Evolutionary conservation across 1,140 invertebrate species (phyloP).

Genomic region (Ditylenchus dipsaci): DNA sequence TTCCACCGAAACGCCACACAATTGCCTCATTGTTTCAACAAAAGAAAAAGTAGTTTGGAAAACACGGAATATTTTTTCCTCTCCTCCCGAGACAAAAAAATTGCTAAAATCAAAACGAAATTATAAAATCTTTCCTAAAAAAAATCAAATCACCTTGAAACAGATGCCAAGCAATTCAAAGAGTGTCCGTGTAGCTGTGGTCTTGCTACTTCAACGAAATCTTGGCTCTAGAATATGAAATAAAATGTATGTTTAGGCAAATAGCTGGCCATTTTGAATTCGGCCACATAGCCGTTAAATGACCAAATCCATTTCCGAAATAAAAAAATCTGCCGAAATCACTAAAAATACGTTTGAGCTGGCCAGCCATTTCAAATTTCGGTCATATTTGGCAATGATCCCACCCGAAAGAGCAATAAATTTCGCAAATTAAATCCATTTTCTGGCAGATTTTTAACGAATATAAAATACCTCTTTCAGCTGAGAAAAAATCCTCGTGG

Average conservation of each 20-base stretch:
- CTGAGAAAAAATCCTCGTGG: conserved; percentile 2
- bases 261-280: too few species aligned
- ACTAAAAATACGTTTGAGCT: not conserved
- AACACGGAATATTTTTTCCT: conserved; percentile 13
- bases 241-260: too few species aligned
- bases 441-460: not conserved
- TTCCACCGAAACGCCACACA: not conserved
- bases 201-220: conserved; percentile 7
- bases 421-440: not conserved
- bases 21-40: not conserved
- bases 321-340: too few species aligned
- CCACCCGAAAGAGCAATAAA: too few species aligned
- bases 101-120: not conserved
- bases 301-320: too few species aligned
- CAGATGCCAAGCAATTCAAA: conserved; percentile 2
- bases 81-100: not conserved
- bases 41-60: not conserved
- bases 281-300: too few species aligned
- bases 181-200: conserved; percentile 2
- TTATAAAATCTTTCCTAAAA: not conserved
- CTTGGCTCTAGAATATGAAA: not conserved
- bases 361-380: too few species aligned
- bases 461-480: not conserved
- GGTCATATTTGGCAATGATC: too few species aligned
- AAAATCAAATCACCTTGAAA: conserved; percentile 6